phyloP scores from a whole-genome alignment of 2,113 vertebrate genomes.

The Balaeniceps rex region DNA sequence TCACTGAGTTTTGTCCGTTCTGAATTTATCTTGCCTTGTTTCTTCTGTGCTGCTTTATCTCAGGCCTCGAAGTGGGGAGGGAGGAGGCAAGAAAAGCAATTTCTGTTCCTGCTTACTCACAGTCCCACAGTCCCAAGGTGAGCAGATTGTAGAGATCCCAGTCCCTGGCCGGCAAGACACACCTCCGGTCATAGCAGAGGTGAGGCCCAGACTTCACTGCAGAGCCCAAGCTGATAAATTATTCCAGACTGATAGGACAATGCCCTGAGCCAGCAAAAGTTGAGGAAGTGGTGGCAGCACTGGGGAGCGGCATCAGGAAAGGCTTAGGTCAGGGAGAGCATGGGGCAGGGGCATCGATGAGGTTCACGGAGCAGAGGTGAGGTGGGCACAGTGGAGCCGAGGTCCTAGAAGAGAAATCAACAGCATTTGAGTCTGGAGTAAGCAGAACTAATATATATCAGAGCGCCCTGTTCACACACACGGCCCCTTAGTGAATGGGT shows the following conservation, averaged over 20 bases:
- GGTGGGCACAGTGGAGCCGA: rapidly evolving
- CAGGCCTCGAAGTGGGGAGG: neutral
- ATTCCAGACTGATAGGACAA: neutral
- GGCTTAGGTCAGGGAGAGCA: neutral
- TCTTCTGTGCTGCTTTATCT: neutral
- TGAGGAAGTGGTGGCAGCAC: neutral
- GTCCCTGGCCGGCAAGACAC: neutral
- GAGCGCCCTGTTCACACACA: neutral
- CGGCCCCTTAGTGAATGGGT: neutral
- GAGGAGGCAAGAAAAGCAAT: neutral
- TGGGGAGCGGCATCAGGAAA: neutral
- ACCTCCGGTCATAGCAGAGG: neutral
- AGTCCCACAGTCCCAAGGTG: rapidly evolving
- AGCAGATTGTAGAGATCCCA: neutral
- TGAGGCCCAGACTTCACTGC: neutral
- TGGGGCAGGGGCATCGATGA: neutral
- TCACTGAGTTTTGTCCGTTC: neutral
- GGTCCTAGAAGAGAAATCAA: neutral
- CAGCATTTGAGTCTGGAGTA: neutral
- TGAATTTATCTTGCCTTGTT: neutral
- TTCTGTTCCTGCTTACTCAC: neutral
- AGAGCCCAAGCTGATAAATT: neutral
- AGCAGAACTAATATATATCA: neutral
- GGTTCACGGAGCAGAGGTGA: neutral
- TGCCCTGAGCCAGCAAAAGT: conserved; percentile 44